Base-by-base conservation (phyloP, 30 jellyfish, hydroid and myxozoan species). In the Chrysaora quinquecirrha region DNA sequence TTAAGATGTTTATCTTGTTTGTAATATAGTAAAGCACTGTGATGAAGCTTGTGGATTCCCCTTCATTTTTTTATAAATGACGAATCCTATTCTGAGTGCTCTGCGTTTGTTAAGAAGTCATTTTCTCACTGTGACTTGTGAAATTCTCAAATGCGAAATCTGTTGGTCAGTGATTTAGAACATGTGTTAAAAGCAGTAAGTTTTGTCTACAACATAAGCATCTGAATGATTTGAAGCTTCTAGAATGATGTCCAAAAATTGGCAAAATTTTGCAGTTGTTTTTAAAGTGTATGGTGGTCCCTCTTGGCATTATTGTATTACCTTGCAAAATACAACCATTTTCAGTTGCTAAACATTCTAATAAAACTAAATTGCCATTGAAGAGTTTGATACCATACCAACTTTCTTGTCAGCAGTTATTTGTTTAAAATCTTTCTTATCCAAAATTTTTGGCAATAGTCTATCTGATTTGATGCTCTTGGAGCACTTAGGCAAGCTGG, bases 41-140 rank as follows among this genome's bases (percentile, higher is more conserved):
- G 78, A 46, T 64, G 81, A 47, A 61, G 71, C 35, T 29, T 80
- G 76, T 63, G 80, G 89, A 63, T 78, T 62, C 80, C 80, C 80
- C 80, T 62, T 78, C 80, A 46, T 73, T 78, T 63, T 12, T 32
- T 32, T 25, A 78, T 78, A 62, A 78, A 81, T 75, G 87, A 75
- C 20, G 16, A 49, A 75, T 54, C 75, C 64, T 2, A 49, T 32
- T 75, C 87, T 75, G 87, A 75, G 76, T 48, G 19, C 58, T 43
- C 58, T n/a, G n/a, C n/a, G n/a, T n/a, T n/a, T n/a, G n/a, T n/a
- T n/a, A n/a, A n/a, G n/a, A n/a, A n/a, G n/a, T n/a, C n/a, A n/a
- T n/a, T 43, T 43, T 43, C 58, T 6, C n/a, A 6, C 11, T 25
- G 38, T 34, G 12, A 32, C 16, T 9, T 16, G 58, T 9, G 58